These are phyloP conservation scores for Chanos chanos DNA, from an alignment of 2,797 vertebrate species.

Conservation along the genomic window DNA sequence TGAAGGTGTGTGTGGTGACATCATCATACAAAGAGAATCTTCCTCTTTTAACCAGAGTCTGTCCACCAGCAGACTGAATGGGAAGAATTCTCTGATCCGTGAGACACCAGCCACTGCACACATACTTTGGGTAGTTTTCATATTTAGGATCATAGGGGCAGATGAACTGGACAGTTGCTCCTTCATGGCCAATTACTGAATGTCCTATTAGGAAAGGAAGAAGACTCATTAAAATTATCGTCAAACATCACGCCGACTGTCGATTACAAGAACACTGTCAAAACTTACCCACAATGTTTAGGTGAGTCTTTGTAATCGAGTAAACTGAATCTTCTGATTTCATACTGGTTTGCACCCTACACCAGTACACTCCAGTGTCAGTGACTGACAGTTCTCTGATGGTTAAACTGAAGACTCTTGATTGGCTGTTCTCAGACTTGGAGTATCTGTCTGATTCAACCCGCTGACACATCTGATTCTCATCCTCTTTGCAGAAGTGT, in stretches of 20 bases:
- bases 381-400: conserved; percentile 12
- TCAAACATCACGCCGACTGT: no score
- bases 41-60: no score
- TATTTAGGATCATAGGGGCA: not conserved
- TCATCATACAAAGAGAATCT: not conserved
- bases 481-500: conserved; percentile 10
- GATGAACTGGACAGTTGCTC: conserved; percentile 12
- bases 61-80: no score
- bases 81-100: no score
- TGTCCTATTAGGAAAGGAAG: not conserved
- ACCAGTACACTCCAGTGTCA: conserved; percentile 35
- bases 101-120: conserved; percentile 7
- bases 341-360: conserved; percentile 19
- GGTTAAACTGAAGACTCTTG: conserved; percentile 9
- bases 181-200: conserved; percentile 4
- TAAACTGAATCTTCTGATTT: not conserved
- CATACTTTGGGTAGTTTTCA: not conserved
- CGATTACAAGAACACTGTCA: no score
- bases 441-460: not conserved
- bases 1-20: not conserved
- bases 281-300: conserved; percentile 1
- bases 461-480: conserved; percentile 7
- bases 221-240: no score
- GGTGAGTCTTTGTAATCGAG: conserved; percentile 13
- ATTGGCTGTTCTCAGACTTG: not conserved